Base-by-base conservation (phyloP, 2,113 vertebrate genomes). In the Misgurnus mizolepis region DNA sequence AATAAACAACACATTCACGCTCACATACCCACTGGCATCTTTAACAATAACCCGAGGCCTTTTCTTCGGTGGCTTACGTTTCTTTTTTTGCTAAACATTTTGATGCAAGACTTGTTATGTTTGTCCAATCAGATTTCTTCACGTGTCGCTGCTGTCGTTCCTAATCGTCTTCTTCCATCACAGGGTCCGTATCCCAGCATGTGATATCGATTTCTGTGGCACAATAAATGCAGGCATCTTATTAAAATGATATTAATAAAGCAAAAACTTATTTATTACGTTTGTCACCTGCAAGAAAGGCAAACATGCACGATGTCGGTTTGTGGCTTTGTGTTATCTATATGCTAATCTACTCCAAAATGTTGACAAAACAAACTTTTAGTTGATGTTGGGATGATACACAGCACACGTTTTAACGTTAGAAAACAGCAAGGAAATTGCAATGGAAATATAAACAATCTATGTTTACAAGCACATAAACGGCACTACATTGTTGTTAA, bases 121-220 rank as follows among this genome's bases (percentile, higher is more conserved):
- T 87, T 85, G 83, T 87, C 85, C 78, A 81, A 81, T 66, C 86
- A 83, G 84, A 79, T 86, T 80, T 83, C 87, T 82, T 86, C 77
- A 64, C 86, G 88, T 84, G 79, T 89, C 79, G 80, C 87, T 88
- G 83, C 87, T 86, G 76, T 78, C 5, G 55, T 10, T 45, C 86
- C 87, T 91, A 96, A 89, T 96, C 96, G 73, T 95, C 94, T 1
- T 97, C 95, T 72, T 98, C 97, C 0, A 93, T 94, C 88, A 96
- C 95, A 4, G 97, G 97, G 87, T 98, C 97, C 8, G 96, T 88
- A 50, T 98, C 97, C 96, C 97, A 98, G 93, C 97, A 98, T 1
- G 96, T 98, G 82, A 98, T 97, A 91, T 98, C 97, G 60, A 98
- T 98, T 92, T 98, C 97, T 98, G 88, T 64, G 47, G 27, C 53